These are phyloP conservation scores for Mesoligia furuncula DNA, from an alignment of 2,888 invertebrate species.

Conservation along the genomic window DNA sequence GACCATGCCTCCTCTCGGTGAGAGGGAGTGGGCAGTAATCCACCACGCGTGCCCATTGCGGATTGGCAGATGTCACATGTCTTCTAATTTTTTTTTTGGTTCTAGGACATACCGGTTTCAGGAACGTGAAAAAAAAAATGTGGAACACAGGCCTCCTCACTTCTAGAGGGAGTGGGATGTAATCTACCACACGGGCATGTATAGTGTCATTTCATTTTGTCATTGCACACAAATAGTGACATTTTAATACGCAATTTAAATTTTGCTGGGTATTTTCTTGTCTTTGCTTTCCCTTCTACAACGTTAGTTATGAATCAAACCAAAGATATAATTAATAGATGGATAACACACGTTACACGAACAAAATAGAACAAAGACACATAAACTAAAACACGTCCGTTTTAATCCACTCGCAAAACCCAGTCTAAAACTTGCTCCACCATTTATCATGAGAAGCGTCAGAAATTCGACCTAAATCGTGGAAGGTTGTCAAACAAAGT, in stretches of 20 bases:
- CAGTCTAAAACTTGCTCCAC: conserved; percentile 52
- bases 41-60: neutral
- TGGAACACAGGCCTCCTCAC: neutral
- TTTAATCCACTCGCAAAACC: conserved; percentile 54
- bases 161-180: neutral
- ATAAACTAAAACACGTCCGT: conserved; percentile 40
- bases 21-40: neutral
- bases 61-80: too few relatives aligned
- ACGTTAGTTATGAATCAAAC: conserved; percentile 29
- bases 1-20: neutral
- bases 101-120: too few relatives aligned
- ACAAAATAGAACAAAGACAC: conserved; percentile 29
- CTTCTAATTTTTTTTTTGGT: too few relatives aligned
- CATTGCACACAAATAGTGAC: neutral
- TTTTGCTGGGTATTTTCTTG: neutral
- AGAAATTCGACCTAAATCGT: conserved; percentile 64
- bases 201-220: neutral
- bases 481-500: conserved; percentile 66
- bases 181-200: neutral
- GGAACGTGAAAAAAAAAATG: too few relatives aligned
- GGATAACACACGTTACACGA: conserved; percentile 6
- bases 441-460: conserved; percentile 64
- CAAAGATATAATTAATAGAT: conserved; percentile 33
- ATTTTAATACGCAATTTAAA: neutral
- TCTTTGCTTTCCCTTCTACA: neutral